A percentile compares a stretch with the other conserved stretches of the same genome.
These are phyloP conservation scores for Oopsacas minuta DNA, from an alignment of 37 sponge, comb jelly and placozoan genomes.

Conservation along the genomic window DNA sequence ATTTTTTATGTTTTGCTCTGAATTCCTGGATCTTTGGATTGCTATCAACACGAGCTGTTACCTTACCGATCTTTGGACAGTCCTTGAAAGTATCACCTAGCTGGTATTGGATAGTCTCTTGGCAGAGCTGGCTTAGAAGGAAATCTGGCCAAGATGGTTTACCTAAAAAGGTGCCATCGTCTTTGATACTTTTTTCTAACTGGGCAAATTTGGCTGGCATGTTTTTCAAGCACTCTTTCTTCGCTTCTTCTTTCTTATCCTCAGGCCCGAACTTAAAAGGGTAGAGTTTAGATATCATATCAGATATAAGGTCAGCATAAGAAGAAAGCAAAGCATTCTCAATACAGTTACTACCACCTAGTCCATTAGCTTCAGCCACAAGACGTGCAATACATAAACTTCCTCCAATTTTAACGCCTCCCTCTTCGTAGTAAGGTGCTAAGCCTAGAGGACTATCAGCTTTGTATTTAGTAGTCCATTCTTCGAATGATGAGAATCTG, in stretches of 20 bases:
- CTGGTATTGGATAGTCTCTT: neutral
- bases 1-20: neutral
- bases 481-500: neutral
- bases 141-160: neutral
- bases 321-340: neutral
- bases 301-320: neutral
- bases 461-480: neutral
- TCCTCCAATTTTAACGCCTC: neutral
- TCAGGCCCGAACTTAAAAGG: neutral
- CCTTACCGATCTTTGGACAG: neutral
- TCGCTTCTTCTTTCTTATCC: neutral
- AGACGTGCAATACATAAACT: neutral
- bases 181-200: neutral
- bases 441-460: neutral
- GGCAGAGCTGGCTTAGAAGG: neutral
- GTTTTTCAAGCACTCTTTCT: neutral
- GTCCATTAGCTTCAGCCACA: neutral
- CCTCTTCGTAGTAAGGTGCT: slow-evolving; percentile 17
- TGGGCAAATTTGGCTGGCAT: neutral
- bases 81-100: neutral
- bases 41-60: neutral
- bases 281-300: neutral
- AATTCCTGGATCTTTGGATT: neutral
- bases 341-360: neutral
- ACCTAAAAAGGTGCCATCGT: neutral